phyloP scores from a whole-genome alignment of 2,888 invertebrate species.

The Corbicula japonica region DNA sequence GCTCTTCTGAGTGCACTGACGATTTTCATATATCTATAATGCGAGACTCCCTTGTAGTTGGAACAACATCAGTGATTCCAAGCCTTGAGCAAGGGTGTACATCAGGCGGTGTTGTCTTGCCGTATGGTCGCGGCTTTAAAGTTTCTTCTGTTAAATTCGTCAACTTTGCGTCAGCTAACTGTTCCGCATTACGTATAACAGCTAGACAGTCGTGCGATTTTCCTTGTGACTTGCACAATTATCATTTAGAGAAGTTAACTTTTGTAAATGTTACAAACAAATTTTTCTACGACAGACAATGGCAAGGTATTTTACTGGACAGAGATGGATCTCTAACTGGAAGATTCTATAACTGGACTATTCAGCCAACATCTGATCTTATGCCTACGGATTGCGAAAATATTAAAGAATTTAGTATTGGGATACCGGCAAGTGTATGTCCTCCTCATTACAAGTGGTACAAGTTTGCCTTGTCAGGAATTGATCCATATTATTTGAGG shows the following conservation, averaged over 20 bases:
- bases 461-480: conserved; percentile 80
- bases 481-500: conserved; percentile 69
- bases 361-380: conserved; percentile 73
- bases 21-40: conserved; percentile 54
- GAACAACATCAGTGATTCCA: conserved; percentile 43
- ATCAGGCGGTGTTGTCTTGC: conserved; percentile 71
- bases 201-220: conserved; percentile 71
- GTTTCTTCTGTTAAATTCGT: conserved; percentile 67
- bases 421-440: conserved; percentile 71
- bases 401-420: conserved; percentile 32
- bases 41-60: conserved; percentile 52
- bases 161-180: conserved; percentile 50
- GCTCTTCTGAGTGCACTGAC: conserved; percentile 42
- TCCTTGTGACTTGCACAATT: conserved; percentile 76
- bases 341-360: conserved; percentile 51
- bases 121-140: conserved; percentile 80
- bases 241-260: conserved; percentile 58
- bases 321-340: conserved; percentile 81
- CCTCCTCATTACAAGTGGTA: conserved; percentile 71
- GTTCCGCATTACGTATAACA: conserved; percentile 71
- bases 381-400: conserved; percentile 58
- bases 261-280: conserved; percentile 74
- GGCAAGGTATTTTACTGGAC: conserved; percentile 77
- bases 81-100: conserved; percentile 59
- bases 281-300: conserved; percentile 64